Evolutionary conservation across 2,888 invertebrate genomes (phyloP).

Genomic region (Eubasilissa splendida): DNA sequence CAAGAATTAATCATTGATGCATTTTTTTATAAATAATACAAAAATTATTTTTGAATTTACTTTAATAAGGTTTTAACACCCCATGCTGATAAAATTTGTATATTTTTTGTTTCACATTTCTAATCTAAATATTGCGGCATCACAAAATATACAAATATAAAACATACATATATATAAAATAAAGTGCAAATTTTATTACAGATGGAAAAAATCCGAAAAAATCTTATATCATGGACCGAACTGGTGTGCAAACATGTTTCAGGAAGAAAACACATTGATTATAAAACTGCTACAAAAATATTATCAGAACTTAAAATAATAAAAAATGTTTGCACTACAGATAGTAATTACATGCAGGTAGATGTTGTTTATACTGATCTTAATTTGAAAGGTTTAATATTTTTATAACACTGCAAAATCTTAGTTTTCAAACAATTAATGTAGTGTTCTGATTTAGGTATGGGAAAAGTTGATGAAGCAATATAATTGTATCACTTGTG

Average conservation of each 20-base stretch:
- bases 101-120: too few species aligned
- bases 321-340: neutral
- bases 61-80: too few species aligned
- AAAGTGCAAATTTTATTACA: neutral
- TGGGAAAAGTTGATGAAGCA: constrained; percentile 39
- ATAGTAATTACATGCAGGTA: neutral
- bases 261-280: neutral
- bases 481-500: constrained; percentile 19
- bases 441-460: constrained; percentile 23
- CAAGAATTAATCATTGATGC: too few species aligned
- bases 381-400: neutral
- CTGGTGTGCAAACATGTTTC: constrained; percentile 15
- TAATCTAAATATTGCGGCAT: too few species aligned
- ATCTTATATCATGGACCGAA: constrained; percentile 19
- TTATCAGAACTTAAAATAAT: constrained; percentile 3
- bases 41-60: too few species aligned
- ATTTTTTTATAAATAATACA: too few species aligned
- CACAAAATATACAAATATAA: too few species aligned
- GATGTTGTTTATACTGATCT: neutral
- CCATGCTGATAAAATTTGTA: too few species aligned
- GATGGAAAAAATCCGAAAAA: neutral
- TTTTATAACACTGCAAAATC: too few species aligned
- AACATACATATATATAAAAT: neutral
- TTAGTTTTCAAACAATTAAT: too few species aligned
- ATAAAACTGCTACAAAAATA: neutral